phyloP scores from a whole-genome alignment of 2,113 vertebrate genomes.

The Candoia aspera region DNA sequence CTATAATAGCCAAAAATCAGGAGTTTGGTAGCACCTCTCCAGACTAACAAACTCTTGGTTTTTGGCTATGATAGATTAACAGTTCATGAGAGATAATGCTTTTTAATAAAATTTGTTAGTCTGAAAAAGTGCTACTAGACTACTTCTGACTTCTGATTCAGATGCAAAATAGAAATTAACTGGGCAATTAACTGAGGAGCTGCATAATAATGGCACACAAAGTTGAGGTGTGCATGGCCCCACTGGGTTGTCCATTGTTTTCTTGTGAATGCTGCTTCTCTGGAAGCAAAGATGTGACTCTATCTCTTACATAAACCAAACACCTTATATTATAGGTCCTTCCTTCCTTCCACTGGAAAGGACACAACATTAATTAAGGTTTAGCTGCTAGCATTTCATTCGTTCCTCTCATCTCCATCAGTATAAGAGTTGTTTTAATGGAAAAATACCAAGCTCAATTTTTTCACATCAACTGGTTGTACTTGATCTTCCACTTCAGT shows the following conservation, averaged over 20 bases:
- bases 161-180: not conserved
- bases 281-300: not conserved
- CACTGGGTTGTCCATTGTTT: not conserved
- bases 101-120: not conserved
- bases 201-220: not conserved
- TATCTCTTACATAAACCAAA: not conserved
- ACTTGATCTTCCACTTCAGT: slow-evolving; percentile 63
- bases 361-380: not conserved
- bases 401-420: not conserved
- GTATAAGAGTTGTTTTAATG: not conserved
- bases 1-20: no score
- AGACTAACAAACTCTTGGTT: no score
- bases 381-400: not conserved
- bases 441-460: slow-evolving; percentile 18
- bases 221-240: not conserved
- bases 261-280: not conserved
- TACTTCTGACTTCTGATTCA: not conserved
- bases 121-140: not conserved
- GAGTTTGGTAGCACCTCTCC: no score
- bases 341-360: not conserved
- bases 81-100: no score
- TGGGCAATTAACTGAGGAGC: not conserved
- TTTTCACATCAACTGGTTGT: not conserved
- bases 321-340: not conserved
- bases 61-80: no score